Conservation (phyloP, 2,113 vertebrate species). For the Chloroceryle aenea region DNA sequence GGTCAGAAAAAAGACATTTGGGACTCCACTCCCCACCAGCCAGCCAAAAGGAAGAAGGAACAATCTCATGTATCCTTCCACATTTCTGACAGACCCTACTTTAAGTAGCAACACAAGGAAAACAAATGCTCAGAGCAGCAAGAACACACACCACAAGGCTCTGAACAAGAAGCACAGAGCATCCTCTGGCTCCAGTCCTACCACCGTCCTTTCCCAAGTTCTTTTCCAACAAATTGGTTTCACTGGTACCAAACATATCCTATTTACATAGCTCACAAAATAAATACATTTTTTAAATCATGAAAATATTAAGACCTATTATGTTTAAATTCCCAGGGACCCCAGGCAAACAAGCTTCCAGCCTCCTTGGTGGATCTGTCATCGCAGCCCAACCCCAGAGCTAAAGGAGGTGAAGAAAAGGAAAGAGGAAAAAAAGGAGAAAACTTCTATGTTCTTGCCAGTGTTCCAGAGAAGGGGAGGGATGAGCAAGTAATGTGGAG, state of each 20-base stretch:
- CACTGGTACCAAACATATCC: neutral
- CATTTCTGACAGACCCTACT: neutral
- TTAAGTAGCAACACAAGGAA: neutral
- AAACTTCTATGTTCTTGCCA: neutral
- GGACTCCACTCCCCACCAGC: neutral
- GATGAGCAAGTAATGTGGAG: slow-evolving; percentile 7
- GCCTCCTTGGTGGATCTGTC: neutral
- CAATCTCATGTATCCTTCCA: neutral
- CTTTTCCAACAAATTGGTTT: neutral
- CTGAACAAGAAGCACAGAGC: neutral
- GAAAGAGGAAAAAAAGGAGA: neutral
- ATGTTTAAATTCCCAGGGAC: neutral
- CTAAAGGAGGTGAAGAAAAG: neutral
- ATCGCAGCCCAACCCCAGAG: neutral
- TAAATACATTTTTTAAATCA: neutral
- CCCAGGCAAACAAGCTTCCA: neutral
- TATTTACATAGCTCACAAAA: no score
- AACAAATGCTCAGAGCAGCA: neutral
- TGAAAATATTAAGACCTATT: neutral
- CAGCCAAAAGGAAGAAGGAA: neutral
- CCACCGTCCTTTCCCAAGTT: neutral
- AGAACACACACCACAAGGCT: rapidly evolving
- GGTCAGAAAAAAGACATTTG: neutral
- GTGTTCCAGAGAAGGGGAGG: slow-evolving; percentile 28
- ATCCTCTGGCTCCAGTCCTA: neutral